Percentiles rank a stretch among this genome's conserved stretches.
Conservation (phyloP, 2,113 vertebrate genomes). For the Panthera tigris region DNA sequence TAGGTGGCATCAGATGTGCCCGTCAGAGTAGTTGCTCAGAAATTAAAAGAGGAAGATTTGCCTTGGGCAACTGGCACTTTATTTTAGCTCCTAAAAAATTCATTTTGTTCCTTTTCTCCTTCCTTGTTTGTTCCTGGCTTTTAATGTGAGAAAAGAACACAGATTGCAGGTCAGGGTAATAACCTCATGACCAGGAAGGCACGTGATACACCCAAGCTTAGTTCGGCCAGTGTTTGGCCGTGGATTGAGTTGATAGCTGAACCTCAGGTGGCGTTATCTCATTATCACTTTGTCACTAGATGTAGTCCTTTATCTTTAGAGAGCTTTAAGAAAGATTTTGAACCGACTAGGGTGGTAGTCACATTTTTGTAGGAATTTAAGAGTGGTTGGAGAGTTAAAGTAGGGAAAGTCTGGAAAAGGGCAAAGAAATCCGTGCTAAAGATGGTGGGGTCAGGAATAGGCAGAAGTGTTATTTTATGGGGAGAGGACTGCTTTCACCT, state of each 20-base stretch:
- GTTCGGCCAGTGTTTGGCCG: neutral
- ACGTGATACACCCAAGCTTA: neutral
- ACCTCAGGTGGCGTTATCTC: neutral
- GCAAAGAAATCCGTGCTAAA: neutral
- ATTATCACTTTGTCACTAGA: neutral
- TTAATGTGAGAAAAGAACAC: neutral
- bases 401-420: neutral
- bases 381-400: neutral
- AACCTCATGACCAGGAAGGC: neutral
- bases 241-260: neutral
- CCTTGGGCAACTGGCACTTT: neutral
- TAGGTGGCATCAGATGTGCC: slow-evolving; percentile 16
- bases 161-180: neutral
- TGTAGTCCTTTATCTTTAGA: neutral
- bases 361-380: neutral
- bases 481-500: neutral
- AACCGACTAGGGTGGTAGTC: neutral
- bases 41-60: slow-evolving; percentile 19
- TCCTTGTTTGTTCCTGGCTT: neutral
- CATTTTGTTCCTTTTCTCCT: neutral
- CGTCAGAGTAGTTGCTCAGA: neutral
- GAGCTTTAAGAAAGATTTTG: neutral
- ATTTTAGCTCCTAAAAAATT: slow-evolving; percentile 7
- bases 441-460: neutral
- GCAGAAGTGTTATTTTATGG: neutral